Evolutionary conservation across 2,113 vertebrate genomes (phyloP), one percentile per base, ranked within the genome.

Genomic region (Scopus umbretta): DNA sequence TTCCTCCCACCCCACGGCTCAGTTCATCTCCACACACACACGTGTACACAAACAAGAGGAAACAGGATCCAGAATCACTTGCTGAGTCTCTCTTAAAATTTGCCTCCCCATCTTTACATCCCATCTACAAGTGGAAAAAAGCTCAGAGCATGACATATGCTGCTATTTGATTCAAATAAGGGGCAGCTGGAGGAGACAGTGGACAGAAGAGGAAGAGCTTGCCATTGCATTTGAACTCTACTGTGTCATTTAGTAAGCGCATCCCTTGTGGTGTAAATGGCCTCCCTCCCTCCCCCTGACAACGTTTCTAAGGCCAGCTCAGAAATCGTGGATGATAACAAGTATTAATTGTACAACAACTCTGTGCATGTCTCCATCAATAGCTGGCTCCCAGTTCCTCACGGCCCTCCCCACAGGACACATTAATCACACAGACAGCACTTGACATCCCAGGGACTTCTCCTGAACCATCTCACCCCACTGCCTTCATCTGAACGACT

Each of bases 371-470:
- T 34, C 62, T 90, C 36, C 2, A 2, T 13, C 0, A 0, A 55
- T 9, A 79, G 52, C 43, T 56, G 56, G 10, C 32, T 87, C 43
- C 74, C 47, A 45, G 14, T 26, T 67, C 38, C 52, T 63, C 49
- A 29, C 0, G 3, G 8, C 8, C 52, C 32, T 13, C 34, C 8
- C 1, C 8, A 18, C 18, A 6, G 0, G 0, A n/a, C n/a, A 50
- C 65, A 65, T 78, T 27, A 52, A 73, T 88, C 86, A 90, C 36
- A 53, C 30, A 73, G 80, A 53, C 62, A 76, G 59, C 23, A 32
- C 50, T 29, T 43, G 21, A 30, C 42, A 7, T 30, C 26, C 45
- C 25, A 78, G 79, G 27, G 29, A 49, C 25, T 49, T 68, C 36
- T 82, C 10, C 82, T 34, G 50, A 91, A 72, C 29, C 55, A 25